phyloP scores from a whole-genome alignment of 1,140 invertebrate genomes.

The Caenorhabditis inopinata region DNA sequence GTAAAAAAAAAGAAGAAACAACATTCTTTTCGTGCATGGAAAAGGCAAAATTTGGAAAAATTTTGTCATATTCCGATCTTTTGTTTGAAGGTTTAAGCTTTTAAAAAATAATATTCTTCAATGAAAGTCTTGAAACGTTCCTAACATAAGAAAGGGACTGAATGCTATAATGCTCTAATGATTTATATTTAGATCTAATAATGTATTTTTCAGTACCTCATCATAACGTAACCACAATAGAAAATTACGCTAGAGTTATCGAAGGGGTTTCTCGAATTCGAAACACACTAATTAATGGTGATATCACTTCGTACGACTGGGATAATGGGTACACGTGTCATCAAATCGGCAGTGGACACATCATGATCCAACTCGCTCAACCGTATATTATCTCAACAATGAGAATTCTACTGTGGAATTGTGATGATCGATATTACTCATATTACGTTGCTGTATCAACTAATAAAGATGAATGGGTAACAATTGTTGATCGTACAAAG shows the following conservation, averaged over 20 bases:
- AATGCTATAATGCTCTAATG: too few species aligned
- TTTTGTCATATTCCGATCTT: too few species aligned
- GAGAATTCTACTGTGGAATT: slow-evolving; percentile 91
- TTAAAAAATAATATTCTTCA: too few species aligned
- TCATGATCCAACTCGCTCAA: slow-evolving; percentile 90
- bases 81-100: too few species aligned
- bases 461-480: slow-evolving; percentile 86
- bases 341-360: slow-evolving; percentile 90
- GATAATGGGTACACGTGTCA: slow-evolving; percentile 97
- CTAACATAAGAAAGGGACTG: too few species aligned
- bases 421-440: slow-evolving; percentile 90
- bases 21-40: too few species aligned
- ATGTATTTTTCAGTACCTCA: slow-evolving; percentile 76
- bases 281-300: slow-evolving; percentile 90
- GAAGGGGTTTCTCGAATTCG: slow-evolving; percentile 88
- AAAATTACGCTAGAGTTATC: slow-evolving; percentile 83
- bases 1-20: too few species aligned
- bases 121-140: too few species aligned
- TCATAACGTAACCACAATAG: slow-evolving; percentile 86
- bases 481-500: slow-evolving; percentile 78
- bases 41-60: too few species aligned
- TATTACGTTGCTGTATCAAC: slow-evolving; percentile 92
- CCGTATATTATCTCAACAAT: slow-evolving; percentile 89
- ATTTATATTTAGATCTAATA: too few species aligned
- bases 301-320: slow-evolving; percentile 92